Conservation (phyloP, 2,113 vertebrate species). For the Oxyura jamaicensis region DNA sequence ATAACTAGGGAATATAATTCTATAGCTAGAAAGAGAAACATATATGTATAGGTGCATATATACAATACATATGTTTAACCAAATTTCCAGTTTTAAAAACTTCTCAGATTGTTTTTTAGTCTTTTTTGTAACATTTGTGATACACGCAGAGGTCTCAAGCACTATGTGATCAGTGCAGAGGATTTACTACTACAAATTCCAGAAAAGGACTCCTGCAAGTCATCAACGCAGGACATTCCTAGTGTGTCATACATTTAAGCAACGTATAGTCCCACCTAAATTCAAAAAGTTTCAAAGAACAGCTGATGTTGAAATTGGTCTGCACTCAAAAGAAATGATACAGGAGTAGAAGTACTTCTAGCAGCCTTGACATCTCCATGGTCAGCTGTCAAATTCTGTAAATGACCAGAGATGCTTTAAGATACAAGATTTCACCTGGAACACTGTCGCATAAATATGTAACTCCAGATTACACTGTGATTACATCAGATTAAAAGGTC, state of each 20-base stretch:
- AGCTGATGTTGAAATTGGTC: background rate
- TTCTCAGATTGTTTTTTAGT: background rate
- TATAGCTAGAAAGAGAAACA: background rate
- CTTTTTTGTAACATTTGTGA: background rate
- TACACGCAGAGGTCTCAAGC: background rate
- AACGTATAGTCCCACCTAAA: accelerated
- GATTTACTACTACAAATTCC: background rate
- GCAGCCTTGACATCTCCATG: background rate
- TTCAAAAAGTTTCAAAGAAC: background rate
- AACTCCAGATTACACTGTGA: background rate
- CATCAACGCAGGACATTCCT: background rate
- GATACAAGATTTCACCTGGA: background rate
- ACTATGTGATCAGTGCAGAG: background rate
- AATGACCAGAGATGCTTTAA: background rate
- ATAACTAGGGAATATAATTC: background rate
- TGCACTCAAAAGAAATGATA: background rate
- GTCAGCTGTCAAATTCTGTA: background rate
- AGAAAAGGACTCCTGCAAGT: background rate
- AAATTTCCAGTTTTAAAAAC: background rate
- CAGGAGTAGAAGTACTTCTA: background rate
- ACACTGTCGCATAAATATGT: background rate
- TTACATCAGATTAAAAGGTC: background rate
- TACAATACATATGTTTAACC: accelerated
- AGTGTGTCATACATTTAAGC: too few species aligned
- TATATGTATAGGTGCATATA: background rate